phyloP scores from a whole-genome alignment of 2,797 vertebrate species.

The Syngnathus rostellatus region DNA sequence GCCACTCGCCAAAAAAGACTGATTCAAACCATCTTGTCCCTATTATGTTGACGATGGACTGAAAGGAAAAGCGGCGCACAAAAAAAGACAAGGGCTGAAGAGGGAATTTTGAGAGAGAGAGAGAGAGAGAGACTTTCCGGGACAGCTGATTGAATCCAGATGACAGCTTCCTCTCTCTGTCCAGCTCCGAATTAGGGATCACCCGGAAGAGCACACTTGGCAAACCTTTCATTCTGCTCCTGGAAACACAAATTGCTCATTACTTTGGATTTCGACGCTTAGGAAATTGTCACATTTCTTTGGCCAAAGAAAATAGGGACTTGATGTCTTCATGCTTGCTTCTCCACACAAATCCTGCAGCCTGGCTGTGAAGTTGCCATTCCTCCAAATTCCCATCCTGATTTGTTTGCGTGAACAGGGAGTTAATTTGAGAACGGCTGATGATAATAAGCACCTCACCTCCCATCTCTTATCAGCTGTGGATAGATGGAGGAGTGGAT shows the following conservation, averaged over 20 bases:
- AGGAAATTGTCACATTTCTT: not conserved
- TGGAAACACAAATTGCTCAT: slow-evolving; percentile 32
- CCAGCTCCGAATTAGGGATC: slow-evolving; percentile 37
- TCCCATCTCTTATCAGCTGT: slow-evolving; percentile 50
- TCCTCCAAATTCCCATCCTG: slow-evolving; percentile 15
- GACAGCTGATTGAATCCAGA: slow-evolving; percentile 70
- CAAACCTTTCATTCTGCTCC: slow-evolving; percentile 17
- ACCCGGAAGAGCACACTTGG: slow-evolving; percentile 26
- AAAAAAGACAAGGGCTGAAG: slow-evolving; percentile 14
- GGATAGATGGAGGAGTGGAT: slow-evolving; percentile 35
- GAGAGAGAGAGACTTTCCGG: slow-evolving; percentile 36
- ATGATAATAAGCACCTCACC: slow-evolving; percentile 42
- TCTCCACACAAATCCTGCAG: not conserved
- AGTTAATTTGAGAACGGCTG: slow-evolving; percentile 44
- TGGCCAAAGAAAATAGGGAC: not conserved
- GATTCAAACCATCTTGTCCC: slow-evolving; percentile 55
- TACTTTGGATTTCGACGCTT: slow-evolving; percentile 32
- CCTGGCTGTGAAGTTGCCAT: not conserved
- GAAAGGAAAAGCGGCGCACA: slow-evolving; percentile 19
- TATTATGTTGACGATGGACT: slow-evolving; percentile 41
- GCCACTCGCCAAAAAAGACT: slow-evolving; percentile 36
- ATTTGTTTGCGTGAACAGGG: slow-evolving; percentile 21
- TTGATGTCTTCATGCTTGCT: not conserved
- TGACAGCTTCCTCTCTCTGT: slow-evolving; percentile 51
- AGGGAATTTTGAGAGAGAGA: slow-evolving; percentile 7